Conservation (phyloP, 2,888 invertebrate species). For the Malthinus flaveolus region DNA sequence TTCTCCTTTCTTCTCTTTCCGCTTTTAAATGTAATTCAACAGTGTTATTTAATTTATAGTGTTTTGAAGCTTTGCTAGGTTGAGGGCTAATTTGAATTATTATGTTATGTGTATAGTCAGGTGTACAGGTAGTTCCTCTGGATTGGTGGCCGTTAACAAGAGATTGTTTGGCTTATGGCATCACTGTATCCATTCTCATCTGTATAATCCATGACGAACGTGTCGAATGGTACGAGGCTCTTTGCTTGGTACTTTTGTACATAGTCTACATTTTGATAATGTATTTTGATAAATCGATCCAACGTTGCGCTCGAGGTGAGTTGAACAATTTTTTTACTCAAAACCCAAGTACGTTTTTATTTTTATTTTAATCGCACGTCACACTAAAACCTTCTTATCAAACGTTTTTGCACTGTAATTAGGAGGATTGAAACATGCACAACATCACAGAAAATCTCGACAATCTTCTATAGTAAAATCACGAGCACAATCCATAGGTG, state of each 20-base stretch:
- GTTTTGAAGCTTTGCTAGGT: conserved; percentile 9
- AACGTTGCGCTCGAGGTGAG: conserved; percentile 75
- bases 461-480: conserved; percentile 27
- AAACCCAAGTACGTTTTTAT: background rate
- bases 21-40: background rate
- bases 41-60: background rate
- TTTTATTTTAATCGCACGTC: background rate
- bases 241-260: conserved; percentile 72
- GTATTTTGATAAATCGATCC: conserved; percentile 75
- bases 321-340: background rate
- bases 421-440: conserved; percentile 57
- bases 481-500: conserved; percentile 39
- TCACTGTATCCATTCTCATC: conserved; percentile 74
- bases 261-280: conserved; percentile 72
- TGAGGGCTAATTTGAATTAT: conserved; percentile 13
- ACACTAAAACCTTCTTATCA: background rate
- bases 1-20: no score
- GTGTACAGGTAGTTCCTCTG: conserved; percentile 65
- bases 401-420: conserved; percentile 26
- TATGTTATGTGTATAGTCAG: conserved; percentile 45
- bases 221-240: conserved; percentile 81
- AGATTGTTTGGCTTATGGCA: conserved; percentile 74
- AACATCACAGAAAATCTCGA: conserved; percentile 36
- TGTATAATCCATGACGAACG: conserved; percentile 72
- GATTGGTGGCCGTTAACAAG: conserved; percentile 82